Evolutionary conservation across 2,797 vertebrate species (phyloP), one percentile per base, ranked within the genome.

Genomic region (Rhadinocentrus ornatus): DNA sequence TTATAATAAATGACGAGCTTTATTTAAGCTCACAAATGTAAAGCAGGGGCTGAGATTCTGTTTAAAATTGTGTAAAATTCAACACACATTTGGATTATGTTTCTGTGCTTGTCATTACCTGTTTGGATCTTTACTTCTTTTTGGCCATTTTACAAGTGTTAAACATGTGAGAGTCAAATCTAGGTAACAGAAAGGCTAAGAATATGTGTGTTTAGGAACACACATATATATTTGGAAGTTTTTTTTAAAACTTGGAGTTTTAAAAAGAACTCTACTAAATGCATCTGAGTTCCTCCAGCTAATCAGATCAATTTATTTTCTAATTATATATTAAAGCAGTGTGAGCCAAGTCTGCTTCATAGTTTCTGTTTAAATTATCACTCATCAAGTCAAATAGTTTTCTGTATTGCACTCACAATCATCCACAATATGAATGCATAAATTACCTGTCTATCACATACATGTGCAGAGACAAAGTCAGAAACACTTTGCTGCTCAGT

Each of bases 381-480:
- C 22, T 27, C 20, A 61, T 32, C 31, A 34, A 26, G 20, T 46
- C 8, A 4, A 13, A 26, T 18, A 44, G 35, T 58, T 39, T 32
- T 69, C 6, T 54, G 20, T 50, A 24, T 11, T 4, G 37, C 35
- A 15, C 71, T 66, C 55, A 63, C n/a, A 20, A 37, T 67, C 59
- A 60, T 52, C 64, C 44, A 53, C 50, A 69, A 3, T 78, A 75
- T 63, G 48, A 69, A 71, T 73, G 77, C 60, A 86, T 75, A 78
- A 75, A 69, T 71, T 73, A 76, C 68, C 80, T 75, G 66, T 55
- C 78, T 68, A 63, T 73, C 78, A 80, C 69, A 66, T 62, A 74
- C 73, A 69, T 61, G 71, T 57, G 71, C 58, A 34, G 37, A 71
- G 71, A 83, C 82, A 75, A 81, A 84, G 76, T 84, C 71, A 78